These are phyloP conservation scores for Chrysochloris asiatica DNA, from an alignment of 2,113 vertebrate species.

Conservation along the genomic window DNA sequence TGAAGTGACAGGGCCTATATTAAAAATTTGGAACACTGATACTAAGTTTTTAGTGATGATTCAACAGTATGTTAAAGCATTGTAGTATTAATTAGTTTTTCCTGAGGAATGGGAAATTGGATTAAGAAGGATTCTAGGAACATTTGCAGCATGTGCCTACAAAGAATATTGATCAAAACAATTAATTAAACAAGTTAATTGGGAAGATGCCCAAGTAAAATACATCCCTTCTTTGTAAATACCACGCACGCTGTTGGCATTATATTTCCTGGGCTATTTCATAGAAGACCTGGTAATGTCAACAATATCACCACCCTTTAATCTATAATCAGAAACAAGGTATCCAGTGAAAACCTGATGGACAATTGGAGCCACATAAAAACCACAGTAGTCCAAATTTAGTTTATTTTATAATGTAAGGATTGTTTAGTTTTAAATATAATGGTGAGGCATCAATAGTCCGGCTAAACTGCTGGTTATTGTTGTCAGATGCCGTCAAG, in stretches of 20 bases:
- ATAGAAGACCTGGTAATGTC: background rate
- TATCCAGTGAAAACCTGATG: background rate
- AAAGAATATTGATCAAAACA: background rate
- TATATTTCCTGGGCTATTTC: background rate
- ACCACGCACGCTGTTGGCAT: background rate
- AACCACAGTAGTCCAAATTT: background rate
- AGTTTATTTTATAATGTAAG: conserved; percentile 11
- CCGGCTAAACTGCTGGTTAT: too few relatives aligned
- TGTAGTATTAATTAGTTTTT: background rate
- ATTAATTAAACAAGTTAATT: background rate
- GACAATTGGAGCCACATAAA: background rate
- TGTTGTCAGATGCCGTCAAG: too few relatives aligned
- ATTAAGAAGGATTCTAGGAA: background rate
- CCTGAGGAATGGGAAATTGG: background rate
- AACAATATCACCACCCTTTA: background rate
- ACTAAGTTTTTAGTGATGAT: background rate
- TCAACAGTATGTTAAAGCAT: background rate
- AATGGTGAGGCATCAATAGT: background rate
- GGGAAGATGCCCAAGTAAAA: background rate
- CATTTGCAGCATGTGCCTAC: background rate
- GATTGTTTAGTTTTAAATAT: background rate
- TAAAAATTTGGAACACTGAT: background rate
- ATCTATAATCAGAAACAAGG: background rate
- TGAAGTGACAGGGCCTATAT: background rate
- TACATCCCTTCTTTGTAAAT: background rate